These are phyloP conservation scores for Caretta caretta DNA, from an alignment of 2,113 vertebrate genomes.

Conservation along the genomic window DNA sequence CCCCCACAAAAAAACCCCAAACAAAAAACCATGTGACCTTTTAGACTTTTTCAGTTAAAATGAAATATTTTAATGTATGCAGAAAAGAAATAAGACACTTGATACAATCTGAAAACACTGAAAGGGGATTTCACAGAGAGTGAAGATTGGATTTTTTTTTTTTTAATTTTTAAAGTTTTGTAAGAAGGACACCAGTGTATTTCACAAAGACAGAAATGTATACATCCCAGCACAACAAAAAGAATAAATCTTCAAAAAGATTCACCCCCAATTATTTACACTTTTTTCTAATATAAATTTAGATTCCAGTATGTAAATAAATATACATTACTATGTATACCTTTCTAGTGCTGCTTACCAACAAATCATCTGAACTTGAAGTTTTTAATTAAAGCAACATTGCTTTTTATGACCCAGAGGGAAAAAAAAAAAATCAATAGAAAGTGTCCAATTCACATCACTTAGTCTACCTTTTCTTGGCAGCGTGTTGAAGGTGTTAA, in stretches of 20 bases:
- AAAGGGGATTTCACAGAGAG: conserved; percentile 85
- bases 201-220: conserved; percentile 89
- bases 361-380: conserved; percentile 84
- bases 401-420: conserved; percentile 71
- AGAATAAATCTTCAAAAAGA: conserved; percentile 85
- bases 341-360: conserved; percentile 86
- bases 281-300: conserved; percentile 88
- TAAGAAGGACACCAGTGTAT: conserved; percentile 92
- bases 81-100: conserved; percentile 75
- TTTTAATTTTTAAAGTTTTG: conserved; percentile 76
- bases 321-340: conserved; percentile 90
- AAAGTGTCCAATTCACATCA: conserved; percentile 74
- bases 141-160: conserved; percentile 82
- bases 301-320: conserved; percentile 90
- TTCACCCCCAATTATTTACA: conserved; percentile 92
- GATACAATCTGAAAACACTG: conserved; percentile 75
- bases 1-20: not conserved
- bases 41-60: conserved; percentile 40
- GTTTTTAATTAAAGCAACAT: conserved; percentile 80
- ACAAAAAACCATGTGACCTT: conserved; percentile 19
- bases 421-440: conserved; percentile 51
- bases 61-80: conserved; percentile 61
- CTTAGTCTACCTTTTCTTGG: conserved; percentile 80
- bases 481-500: conserved; percentile 87
- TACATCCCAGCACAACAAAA: conserved; percentile 86